Evolutionary conservation across 2,888 invertebrate genomes (phyloP).

Genomic region (Pammene fasciana): DNA sequence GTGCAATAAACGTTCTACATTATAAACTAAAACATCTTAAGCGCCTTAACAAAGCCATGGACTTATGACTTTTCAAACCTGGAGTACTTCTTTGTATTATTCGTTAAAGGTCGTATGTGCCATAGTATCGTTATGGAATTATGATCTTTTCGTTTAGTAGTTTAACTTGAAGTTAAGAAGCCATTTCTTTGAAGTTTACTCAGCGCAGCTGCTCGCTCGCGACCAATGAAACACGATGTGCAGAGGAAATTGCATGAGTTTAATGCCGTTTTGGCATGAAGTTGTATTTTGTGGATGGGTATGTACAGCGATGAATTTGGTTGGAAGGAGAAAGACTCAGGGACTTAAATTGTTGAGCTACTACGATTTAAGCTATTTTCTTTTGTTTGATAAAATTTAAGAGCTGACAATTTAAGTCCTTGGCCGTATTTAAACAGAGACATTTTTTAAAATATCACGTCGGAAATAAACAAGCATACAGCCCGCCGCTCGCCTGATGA

Average conservation of each 20-base stretch:
- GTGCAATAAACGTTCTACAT: conserved; percentile 10
- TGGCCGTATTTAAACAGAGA: too few relatives aligned
- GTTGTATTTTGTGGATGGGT: not conserved
- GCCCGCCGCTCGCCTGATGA: too few relatives aligned
- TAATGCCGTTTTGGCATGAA: not conserved
- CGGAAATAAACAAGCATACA: too few relatives aligned
- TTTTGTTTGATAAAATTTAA: too few relatives aligned
- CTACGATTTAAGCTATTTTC: too few relatives aligned
- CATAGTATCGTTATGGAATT: not conserved
- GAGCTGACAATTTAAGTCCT: too few relatives aligned
- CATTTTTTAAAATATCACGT: too few relatives aligned
- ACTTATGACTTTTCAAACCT: not conserved
- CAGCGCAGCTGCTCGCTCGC: conserved; percentile 10
- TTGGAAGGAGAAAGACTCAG: too few relatives aligned
- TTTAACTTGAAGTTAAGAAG: conserved; percentile 19
- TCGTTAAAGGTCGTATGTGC: not conserved
- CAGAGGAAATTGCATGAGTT: conserved; percentile 8
- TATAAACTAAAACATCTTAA: not conserved
- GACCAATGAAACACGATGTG: not conserved
- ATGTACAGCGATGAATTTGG: too few relatives aligned
- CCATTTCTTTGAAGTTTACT: conserved; percentile 29
- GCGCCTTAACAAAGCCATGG: too few relatives aligned
- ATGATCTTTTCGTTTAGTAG: not conserved
- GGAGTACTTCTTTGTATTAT: not conserved
- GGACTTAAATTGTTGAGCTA: too few relatives aligned